Evolutionary conservation across 1,140 invertebrate genomes (phyloP), one percentile per base, ranked within the genome.

Genomic region (Scaptomyza graminum): DNA sequence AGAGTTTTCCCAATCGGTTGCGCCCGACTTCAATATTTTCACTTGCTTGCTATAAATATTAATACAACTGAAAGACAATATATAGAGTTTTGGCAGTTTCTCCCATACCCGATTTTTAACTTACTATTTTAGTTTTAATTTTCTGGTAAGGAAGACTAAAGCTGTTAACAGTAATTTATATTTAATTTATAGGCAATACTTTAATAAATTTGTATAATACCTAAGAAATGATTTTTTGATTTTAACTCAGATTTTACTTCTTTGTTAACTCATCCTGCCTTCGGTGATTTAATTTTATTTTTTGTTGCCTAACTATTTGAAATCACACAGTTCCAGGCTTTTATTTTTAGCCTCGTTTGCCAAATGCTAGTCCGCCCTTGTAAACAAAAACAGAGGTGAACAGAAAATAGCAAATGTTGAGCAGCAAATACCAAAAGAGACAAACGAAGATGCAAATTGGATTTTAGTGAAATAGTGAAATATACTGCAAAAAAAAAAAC

Each of bases 341-440:
- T n/a, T n/a, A 41, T n/a, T 12, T n/a, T 41, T 41, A 25, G n/a
- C 2, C 7, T 13, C 12, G 18, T 4, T 15, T 55, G 4, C 52
- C 37, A 37, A n/a, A 5, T 34, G 37, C 37, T 2, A 46, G 22
- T n/a, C 0, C 9, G 55, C 11, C 55, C 41, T 31, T 57, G 41
- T 1, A 28, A 22, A 4, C 18, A 57, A n/a, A 18, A 11, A 46
- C 18, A 37, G 28, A 60, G 37, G 46, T 37, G 16, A 61, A 39
- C 49, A 54, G 16, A 18, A 31, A 62, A 52, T 69, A 41, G 50
- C 34, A 44, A 37, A 41, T 56, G 11, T 37, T 16, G 12, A 54
- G 50, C 61, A 55, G 50, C 22, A 44, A 55, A 63, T 22, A 11
- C 8, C 9, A 43, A 25, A 39, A 25, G 15, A 13, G 13, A 34